phyloP scores from a whole-genome alignment of 2,113 vertebrate genomes.

The Ranitomeya variabilis region DNA sequence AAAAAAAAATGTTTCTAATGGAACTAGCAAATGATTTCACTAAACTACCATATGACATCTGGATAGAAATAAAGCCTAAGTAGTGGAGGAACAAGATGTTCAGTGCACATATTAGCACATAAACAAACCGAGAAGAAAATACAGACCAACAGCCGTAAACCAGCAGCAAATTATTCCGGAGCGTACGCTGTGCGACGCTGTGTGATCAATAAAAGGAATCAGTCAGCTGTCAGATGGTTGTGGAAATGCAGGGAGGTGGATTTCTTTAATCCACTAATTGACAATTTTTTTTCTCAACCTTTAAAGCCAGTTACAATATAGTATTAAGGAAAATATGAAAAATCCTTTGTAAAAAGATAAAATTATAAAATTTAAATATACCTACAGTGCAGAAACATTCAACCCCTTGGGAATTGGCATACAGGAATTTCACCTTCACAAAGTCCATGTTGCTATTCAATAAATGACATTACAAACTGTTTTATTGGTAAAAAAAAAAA shows the following conservation, averaged over 20 bases:
- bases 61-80: neutral
- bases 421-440: neutral
- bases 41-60: neutral
- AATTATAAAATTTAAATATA: no score
- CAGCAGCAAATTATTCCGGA: slow-evolving; percentile 46
- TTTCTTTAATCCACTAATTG: neutral
- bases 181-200: neutral
- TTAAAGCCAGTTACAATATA: neutral
- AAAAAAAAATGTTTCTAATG: no score
- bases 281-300: neutral
- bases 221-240: slow-evolving; percentile 18
- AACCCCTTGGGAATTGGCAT: neutral
- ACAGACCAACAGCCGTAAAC: slow-evolving; percentile 36
- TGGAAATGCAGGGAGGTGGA: neutral
- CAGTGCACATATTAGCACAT: neutral
- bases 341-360: no score
- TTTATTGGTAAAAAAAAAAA: no score
- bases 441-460: neutral
- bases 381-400: neutral
- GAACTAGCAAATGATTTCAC: neutral
- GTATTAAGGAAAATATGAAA: neutral
- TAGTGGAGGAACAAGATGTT: neutral
- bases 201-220: slow-evolving; percentile 52
- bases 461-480: no score
- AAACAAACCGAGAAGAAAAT: slow-evolving; percentile 13